phyloP scores from a whole-genome alignment of 2,797 vertebrate species.

The Rhynchotus rufescens region DNA sequence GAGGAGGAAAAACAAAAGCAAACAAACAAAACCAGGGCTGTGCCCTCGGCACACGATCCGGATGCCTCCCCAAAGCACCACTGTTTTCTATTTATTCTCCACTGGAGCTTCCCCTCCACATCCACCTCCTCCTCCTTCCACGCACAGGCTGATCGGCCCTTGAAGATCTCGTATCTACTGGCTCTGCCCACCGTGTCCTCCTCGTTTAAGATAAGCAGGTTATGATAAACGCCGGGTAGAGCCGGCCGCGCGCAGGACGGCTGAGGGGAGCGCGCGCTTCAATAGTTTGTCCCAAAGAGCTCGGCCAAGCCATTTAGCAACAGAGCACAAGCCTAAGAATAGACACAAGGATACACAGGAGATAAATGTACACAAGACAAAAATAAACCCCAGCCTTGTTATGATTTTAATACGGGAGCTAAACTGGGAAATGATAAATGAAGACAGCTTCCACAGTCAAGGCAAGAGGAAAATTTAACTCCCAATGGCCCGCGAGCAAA shows the following conservation, averaged over 20 bases:
- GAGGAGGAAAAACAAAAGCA: neutral
- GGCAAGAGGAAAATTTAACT: conserved; percentile 47
- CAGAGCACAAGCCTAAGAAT: conserved; percentile 55
- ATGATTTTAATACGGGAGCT: conserved; percentile 63
- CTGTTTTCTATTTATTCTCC: conserved; percentile 19
- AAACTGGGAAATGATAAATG: conserved; percentile 62
- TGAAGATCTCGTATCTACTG: conserved; percentile 9
- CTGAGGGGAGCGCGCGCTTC: conserved; percentile 10
- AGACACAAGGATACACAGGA: conserved; percentile 61
- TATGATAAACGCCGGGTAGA: neutral
- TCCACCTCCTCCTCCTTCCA: conserved; percentile 32
- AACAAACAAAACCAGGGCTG: neutral
- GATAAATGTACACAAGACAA: conserved; percentile 60
- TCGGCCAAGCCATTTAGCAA: conserved; percentile 63
- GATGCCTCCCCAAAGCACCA: neutral
- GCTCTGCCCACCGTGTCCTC: conserved; percentile 41
- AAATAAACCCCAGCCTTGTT: conserved; percentile 69
- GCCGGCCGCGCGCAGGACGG: neutral
- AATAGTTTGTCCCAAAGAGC: conserved; percentile 52
- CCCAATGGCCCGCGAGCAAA: neutral
- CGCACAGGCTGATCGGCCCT: neutral
- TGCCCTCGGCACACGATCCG: neutral
- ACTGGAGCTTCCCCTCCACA: conserved; percentile 22
- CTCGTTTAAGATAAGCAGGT: neutral
- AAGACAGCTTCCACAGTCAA: conserved; percentile 32